Base-by-base conservation (phyloP, 1,140 invertebrate species). In the Drosophila busckii region DNA sequence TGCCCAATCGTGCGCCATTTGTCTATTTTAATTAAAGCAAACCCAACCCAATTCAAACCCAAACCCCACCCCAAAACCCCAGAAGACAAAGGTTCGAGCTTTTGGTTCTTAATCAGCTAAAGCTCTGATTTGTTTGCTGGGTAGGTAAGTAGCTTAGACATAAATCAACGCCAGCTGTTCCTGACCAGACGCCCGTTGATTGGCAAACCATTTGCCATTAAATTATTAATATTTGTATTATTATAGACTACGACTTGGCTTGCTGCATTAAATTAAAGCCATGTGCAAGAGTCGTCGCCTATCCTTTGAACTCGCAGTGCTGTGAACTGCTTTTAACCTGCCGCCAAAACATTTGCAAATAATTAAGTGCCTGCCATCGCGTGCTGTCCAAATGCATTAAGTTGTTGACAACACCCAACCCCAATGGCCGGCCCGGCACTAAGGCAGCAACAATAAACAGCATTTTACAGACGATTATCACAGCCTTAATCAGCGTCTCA, bases 1-100 rank as follows among this genome's bases (percentile, higher is more conserved):
- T 80, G 73, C 63, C 60, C 73, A 80, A 80, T 80, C 73, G 73
- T 80, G 73, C 73, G 73, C 73, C 75, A 80, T 80, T 80, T 80
- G 73, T 80, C 73, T 80, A 80, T 80, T 80, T 80, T 80, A 80
- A 80, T 80, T 80, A 80, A 80, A 80, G 75, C 17, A 71, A 58
- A 46, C 25, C 58, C n/a, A n/a, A 34, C 49, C 44, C 37, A 58
- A 63, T 63, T 58, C 40, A 58, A 29, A 44, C 12, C 46, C 32
- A 17, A 6, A 12, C n/a, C 4, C 35, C 32, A 15, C 23, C 7
- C 16, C 38, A 7, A 9, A 2, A 22, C 22, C 6, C 12, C 26
- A 6, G 2, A 29, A 40, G 28, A 49, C 61, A 16, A 63, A 49
- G 59, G 35, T 35, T 17, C 28, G 25, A n/a, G 31, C 17, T 20